A percentile compares a stretch with the other conserved stretches of the same genome.
Conservation (phyloP, 2,113 vertebrate species). For the Mustelus asterias region DNA sequence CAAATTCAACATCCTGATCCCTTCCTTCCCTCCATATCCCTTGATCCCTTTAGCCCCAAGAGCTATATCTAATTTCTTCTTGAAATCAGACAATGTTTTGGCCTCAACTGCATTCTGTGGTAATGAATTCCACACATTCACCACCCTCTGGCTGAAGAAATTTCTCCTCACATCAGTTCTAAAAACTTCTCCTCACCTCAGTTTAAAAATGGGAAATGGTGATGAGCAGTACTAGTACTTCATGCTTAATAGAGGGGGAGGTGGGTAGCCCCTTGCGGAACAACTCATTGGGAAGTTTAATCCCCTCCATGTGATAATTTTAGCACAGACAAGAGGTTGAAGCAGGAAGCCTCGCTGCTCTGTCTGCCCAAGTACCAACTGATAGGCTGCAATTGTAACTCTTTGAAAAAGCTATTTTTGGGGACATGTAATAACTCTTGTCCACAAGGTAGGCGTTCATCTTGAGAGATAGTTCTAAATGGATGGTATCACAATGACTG, state of each 20-base stretch:
- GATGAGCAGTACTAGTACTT: background rate
- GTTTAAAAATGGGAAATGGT: background rate
- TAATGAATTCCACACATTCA: no score
- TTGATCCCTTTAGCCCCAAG: no score
- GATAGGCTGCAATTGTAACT: background rate
- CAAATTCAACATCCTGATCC: no score
- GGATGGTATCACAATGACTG: background rate
- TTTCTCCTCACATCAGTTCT: no score
- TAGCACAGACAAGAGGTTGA: background rate
- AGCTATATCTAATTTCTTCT: no score
- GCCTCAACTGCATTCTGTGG: no score
- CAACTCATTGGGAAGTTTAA: background rate
- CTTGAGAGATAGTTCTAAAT: background rate
- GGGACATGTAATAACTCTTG: background rate
- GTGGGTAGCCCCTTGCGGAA: background rate
- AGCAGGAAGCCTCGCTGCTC: background rate
- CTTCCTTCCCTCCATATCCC: no score
- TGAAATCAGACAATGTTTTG: no score
- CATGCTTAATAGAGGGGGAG: background rate
- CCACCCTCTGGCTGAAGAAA: no score
- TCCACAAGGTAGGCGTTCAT: background rate
- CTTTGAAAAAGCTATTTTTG: background rate
- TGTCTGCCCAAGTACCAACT: background rate
- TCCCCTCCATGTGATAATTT: background rate
- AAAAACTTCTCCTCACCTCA: no score